phyloP scores from a whole-genome alignment of 64 coral and sea anemone genomes.

The Dendronephthya gigantea region DNA sequence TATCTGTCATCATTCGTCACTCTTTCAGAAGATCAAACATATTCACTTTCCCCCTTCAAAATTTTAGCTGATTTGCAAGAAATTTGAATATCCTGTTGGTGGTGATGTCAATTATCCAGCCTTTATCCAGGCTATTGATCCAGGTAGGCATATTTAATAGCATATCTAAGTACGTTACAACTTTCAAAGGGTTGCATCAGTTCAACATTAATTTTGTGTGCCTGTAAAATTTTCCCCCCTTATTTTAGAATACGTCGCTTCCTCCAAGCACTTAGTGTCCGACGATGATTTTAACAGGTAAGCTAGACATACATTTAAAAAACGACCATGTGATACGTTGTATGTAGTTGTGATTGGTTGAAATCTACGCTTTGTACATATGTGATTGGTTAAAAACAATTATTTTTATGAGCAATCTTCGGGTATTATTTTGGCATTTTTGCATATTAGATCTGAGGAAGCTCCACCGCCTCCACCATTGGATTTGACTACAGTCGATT shows the following conservation, averaged over 20 bases:
- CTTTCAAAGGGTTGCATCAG: too few relatives aligned
- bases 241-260: neutral
- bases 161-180: too few relatives aligned
- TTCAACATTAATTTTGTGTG: too few relatives aligned
- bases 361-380: too few relatives aligned
- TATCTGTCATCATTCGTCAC: too few relatives aligned
- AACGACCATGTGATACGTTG: too few relatives aligned
- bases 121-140: conserved; percentile 93
- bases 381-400: too few relatives aligned
- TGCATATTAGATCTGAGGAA: neutral
- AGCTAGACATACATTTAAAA: too few relatives aligned
- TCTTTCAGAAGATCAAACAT: too few relatives aligned
- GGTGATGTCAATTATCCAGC: conserved; percentile 94
- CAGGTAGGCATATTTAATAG: conserved; percentile 13
- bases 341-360: too few relatives aligned
- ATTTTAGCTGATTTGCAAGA: conserved; percentile 76
- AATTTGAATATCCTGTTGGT: conserved; percentile 89
- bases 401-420: too few relatives aligned
- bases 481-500: conserved; percentile 60
- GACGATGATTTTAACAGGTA: neutral
- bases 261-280: neutral
- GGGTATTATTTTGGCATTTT: neutral
- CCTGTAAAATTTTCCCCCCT: neutral
- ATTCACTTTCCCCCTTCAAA: too few relatives aligned
- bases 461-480: conserved; percentile 6